phyloP scores from a whole-genome alignment of 2,888 invertebrate species.

The Thysanoteuthis rhombus region DNA sequence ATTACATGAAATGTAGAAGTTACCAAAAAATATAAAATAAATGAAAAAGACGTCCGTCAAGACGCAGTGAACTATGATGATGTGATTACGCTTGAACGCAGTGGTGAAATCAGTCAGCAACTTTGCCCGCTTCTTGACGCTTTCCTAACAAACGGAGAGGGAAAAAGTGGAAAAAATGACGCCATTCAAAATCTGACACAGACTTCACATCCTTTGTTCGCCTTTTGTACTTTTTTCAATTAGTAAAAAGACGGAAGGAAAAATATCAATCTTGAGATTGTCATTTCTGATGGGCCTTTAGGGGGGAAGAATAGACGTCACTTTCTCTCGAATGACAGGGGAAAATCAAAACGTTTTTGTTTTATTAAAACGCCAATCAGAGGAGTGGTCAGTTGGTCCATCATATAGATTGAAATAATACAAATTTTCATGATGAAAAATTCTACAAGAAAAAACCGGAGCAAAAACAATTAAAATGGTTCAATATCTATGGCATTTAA shows the following conservation, averaged over 20 bases:
- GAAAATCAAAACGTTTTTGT: not conserved
- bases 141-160: not conserved
- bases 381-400: not conserved
- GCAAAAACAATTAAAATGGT: no score
- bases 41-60: no score
- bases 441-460: no score
- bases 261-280: not conserved
- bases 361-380: not conserved
- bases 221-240: not conserved
- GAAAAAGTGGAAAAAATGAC: not conserved
- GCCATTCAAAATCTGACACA: not conserved
- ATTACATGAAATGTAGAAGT: no score
- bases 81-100: no score
- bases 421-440: no score
- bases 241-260: not conserved
- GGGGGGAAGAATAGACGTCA: not conserved
- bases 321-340: not conserved
- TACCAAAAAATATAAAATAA: no score
- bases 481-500: no score
- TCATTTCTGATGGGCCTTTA: not conserved
- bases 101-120: no score
- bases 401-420: not conserved
- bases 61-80: no score
- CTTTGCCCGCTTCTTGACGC: no score
- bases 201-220: not conserved